Evolutionary conservation across 2,888 invertebrate species (phyloP).

Genomic region (Lycophotia porphyrea): DNA sequence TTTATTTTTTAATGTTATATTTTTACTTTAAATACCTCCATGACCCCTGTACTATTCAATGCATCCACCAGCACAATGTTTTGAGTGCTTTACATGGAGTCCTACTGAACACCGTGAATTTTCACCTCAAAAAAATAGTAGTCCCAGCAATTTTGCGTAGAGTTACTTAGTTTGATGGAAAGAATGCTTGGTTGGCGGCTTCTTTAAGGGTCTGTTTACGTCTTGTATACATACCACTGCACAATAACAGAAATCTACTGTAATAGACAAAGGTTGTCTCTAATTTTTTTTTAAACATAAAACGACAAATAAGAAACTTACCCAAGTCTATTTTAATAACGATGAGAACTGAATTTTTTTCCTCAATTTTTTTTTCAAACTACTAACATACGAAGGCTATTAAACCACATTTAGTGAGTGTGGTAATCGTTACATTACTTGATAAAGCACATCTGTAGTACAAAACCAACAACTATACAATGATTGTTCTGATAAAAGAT

Average conservation of each 20-base stretch:
- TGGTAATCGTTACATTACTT: background rate
- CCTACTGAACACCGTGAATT: background rate
- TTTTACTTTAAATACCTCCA: background rate
- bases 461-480: conserved; percentile 20
- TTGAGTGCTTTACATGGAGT: background rate
- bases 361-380: background rate
- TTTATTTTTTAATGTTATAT: background rate
- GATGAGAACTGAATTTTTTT: background rate
- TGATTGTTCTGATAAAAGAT: conserved; percentile 33
- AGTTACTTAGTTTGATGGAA: background rate
- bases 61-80: background rate
- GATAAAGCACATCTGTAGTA: conserved; percentile 43
- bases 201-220: background rate
- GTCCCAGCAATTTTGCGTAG: background rate
- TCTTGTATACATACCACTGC: too few relatives aligned
- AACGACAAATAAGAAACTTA: conserved; percentile 8
- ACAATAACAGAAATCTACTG: background rate
- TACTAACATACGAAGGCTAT: background rate
- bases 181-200: background rate
- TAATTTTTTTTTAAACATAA: background rate
- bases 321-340: background rate
- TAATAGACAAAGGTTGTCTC: background rate
- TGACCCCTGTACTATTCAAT: background rate
- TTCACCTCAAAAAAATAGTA: background rate
- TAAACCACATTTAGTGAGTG: conserved; percentile 5